Evolutionary conservation across 2,888 invertebrate genomes (phyloP), one percentile per base, ranked within the genome.

Genomic region (Lydus trimaculatus): DNA sequence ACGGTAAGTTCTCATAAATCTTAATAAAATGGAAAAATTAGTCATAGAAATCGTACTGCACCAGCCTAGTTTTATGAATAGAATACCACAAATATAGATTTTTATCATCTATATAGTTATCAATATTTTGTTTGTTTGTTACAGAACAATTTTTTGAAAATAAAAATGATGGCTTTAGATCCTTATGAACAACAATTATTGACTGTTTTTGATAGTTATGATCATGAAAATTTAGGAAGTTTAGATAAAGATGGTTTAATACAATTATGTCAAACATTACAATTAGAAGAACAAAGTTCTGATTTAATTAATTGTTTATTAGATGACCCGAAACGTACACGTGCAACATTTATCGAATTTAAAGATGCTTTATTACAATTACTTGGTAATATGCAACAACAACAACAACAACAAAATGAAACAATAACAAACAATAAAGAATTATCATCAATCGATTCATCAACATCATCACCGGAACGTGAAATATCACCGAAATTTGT

Each of bases 111-210:
- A n/a, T n/a, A n/a, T n/a, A n/a, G n/a, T n/a, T n/a, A 56, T 28
- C 7, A 8, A 48, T 1, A 48, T 28, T n/a, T 28, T 0, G 1
- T 13, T 56, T 25, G 4, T 28, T 56, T 56, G 23, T 56, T 56
- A 8, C 28, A 56, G 56, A 56, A 43, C 1, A 15, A 56, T 28
- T 31, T 17, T 17, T 31, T 6, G 17, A 28, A 36, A 43, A 58
- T 58, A 15, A 58, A 36, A 48, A 58, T 33, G 11, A 80, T 72
- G 52, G 70, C 79, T 28, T 70, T 90, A 84, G 92, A 93, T 87
- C 94, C 91, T 58, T 94, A 94, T 82, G 94, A 94, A 84, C 91
- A 92, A 85, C 94, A 94, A 87, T 88, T 94, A 79, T 90, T 92
- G 78, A 90, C 91, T 78, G 93, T 94, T 81, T 95, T 94, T 82